A percentile compares a stretch with the other conserved stretches of the same genome.
phyloP scores from a whole-genome alignment of 37 sponge, comb jelly and placozoan species.

The Eunapius fragilis region DNA sequence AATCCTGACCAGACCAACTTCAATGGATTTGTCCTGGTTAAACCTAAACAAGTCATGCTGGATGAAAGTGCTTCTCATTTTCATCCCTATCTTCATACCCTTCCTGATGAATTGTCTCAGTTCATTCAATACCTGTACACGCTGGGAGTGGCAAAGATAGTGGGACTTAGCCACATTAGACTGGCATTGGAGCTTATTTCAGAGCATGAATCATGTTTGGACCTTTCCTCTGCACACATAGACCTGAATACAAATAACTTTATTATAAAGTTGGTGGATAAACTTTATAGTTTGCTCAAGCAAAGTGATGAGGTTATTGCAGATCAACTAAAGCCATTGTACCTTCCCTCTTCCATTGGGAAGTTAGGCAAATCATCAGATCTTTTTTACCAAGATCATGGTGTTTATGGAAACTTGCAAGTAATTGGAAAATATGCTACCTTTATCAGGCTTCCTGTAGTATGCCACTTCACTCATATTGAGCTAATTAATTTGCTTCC shows the following conservation, averaged over 20 bases:
- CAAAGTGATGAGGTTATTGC: not conserved
- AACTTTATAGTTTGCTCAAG: not conserved
- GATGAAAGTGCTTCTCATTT: not conserved
- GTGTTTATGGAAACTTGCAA: not conserved
- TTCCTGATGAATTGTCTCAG: not conserved
- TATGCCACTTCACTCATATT: not conserved
- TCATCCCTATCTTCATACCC: not conserved
- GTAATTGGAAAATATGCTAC: not conserved
- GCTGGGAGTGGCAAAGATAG: not conserved
- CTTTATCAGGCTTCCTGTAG: not conserved
- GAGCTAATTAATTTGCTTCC: not conserved
- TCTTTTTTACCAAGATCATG: not conserved
- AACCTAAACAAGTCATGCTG: not conserved
- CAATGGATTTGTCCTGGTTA: not conserved
- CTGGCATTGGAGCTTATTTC: not conserved
- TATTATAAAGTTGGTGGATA: not conserved
- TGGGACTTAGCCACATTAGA: not conserved
- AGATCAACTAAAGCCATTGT: not conserved
- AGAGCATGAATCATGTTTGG: not conserved
- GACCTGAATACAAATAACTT: not conserved
- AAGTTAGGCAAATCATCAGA: not conserved
- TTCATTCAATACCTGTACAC: not conserved
- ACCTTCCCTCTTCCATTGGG: not conserved
- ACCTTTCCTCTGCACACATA: not conserved
- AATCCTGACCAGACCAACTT: not conserved